Evolutionary conservation across 2,888 invertebrate genomes (phyloP), one percentile per base, ranked within the genome.

Genomic region (Uropetala carovei): DNA sequence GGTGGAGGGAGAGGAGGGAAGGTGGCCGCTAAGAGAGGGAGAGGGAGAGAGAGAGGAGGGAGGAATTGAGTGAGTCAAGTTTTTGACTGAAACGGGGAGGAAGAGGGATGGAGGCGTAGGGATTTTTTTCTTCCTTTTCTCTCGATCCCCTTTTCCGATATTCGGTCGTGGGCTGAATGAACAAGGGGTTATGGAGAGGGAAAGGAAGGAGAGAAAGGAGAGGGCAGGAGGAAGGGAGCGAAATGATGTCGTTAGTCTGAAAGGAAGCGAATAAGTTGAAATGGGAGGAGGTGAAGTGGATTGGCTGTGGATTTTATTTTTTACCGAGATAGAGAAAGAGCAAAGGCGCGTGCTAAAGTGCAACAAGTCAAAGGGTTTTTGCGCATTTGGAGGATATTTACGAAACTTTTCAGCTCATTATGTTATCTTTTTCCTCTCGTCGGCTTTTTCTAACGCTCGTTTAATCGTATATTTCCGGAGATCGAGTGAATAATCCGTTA

Each of bases 281-380:
- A 82, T 11, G 75, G 8, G 82, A 43, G 1, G 60, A 60, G 86
- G 13, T 86, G 75, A 18, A 86, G 86, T 59, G 60, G 59, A 86
- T 86, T 60, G 86, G 30, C 86, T 27, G 30, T 27, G 60, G 60
- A 86, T 60, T 60, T 60, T 57, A 30, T 86, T 86, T 60, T 30
- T 60, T 60, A 11, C 16, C 59, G 43, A 57, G 18, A 86, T 11
- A 86, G 60, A 3, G 60, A 60, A 9, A 16, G 86, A 59, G 27
- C 22, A 75, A 13, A 75, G 75, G 27, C 13, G 75, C 75, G 75
- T 75, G 75, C 75, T 75, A 75, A 75, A 27, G 60, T 22, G 86
- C 60, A 86, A 86, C 60, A 86, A 86, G 86, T 59, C 59, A 60
- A 30, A 86, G 75, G 75, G 75, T 22, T 75, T 75, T 75, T 75